A percentile compares a stretch with the other conserved stretches of the same genome.
Conservation (phyloP, 2,113 vertebrate genomes). For the Apodemus speciosus region DNA sequence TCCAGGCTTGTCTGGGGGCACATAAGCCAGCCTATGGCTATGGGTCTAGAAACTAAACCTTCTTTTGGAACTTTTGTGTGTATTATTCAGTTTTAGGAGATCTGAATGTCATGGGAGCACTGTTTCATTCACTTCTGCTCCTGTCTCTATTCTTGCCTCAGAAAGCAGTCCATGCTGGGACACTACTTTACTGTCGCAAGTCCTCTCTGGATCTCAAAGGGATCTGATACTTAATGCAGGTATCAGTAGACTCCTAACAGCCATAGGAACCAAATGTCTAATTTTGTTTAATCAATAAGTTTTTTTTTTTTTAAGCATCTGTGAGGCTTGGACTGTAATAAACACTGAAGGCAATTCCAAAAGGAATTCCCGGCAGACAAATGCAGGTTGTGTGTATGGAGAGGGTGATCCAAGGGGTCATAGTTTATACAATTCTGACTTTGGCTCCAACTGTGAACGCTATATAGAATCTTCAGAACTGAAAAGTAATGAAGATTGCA, state of each 20-base stretch:
- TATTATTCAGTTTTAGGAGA: not conserved
- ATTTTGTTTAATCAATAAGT: not conserved
- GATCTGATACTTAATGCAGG: not conserved
- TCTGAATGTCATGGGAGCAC: not conserved
- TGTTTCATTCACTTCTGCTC: not conserved
- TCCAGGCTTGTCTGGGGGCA: not conserved
- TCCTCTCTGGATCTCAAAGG: not conserved
- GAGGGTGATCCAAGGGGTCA: not conserved
- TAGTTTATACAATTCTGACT: not conserved
- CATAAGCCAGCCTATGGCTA: rapidly evolving
- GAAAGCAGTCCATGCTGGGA: not conserved
- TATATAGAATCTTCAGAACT: not conserved
- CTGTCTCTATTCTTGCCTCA: not conserved
- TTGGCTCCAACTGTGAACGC: not conserved
- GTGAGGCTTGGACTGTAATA: not conserved
- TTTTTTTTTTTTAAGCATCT: not conserved
- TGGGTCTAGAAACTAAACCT: not conserved
- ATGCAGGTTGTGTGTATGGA: not conserved
- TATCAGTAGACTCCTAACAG: not conserved
- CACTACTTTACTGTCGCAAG: not conserved
- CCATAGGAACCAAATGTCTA: not conserved
- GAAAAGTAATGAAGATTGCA: not conserved
- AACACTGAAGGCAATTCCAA: not conserved
- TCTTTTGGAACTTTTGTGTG: not conserved
- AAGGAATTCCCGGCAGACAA: not conserved